phyloP scores from a whole-genome alignment of 2,888 invertebrate species.

The Eupithecia centaureata region DNA sequence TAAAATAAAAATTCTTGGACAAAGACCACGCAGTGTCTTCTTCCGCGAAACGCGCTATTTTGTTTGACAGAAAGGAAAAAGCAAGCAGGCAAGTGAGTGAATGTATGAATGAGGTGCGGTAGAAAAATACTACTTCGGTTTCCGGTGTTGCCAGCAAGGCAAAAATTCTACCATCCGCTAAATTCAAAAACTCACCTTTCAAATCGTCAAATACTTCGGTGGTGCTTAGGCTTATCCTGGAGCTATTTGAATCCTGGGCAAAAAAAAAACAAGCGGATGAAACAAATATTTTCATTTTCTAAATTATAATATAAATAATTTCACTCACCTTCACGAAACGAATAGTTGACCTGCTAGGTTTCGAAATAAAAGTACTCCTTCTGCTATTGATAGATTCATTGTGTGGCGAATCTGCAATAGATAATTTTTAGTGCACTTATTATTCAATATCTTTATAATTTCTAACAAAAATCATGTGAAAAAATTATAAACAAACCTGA shows the following conservation, averaged over 20 bases:
- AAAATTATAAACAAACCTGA: constrained; percentile 66
- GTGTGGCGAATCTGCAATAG: constrained; percentile 72
- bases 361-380: constrained; percentile 74
- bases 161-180: constrained; percentile 31
- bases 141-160: constrained; percentile 43
- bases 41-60: constrained; percentile 68
- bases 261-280: constrained; percentile 16
- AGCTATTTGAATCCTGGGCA: constrained; percentile 69
- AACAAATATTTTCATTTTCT: not conserved
- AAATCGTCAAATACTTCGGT: constrained; percentile 66
- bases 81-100: not conserved
- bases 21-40: constrained; percentile 74
- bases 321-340: constrained; percentile 73
- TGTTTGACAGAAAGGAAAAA: constrained; percentile 37
- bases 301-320: not conserved
- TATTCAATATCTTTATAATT: not conserved
- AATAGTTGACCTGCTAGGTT: constrained; percentile 73
- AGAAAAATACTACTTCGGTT: constrained; percentile 19
- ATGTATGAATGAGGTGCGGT: constrained; percentile 22
- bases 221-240: constrained; percentile 64
- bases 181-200: constrained; percentile 57
- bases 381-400: constrained; percentile 78
- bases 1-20: constrained; percentile 76
- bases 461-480: constrained; percentile 22
- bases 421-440: constrained; percentile 10